These are phyloP conservation scores for Apteryx owenii DNA, from an alignment of 2,113 vertebrate species.

Conservation along the genomic window DNA sequence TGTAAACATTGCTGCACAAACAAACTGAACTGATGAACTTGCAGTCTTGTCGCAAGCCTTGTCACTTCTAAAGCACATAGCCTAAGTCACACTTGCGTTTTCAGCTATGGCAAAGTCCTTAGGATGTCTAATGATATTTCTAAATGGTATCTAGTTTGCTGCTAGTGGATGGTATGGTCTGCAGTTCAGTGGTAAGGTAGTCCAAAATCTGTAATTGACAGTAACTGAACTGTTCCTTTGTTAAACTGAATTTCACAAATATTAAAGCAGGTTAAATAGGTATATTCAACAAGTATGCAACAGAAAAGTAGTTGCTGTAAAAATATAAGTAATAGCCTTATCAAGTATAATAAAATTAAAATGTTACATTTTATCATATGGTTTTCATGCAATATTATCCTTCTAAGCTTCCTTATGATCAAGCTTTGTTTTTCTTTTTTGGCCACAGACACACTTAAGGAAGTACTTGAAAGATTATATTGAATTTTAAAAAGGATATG, in stretches of 20 bases:
- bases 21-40: neutral
- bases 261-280: neutral
- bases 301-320: neutral
- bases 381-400: neutral
- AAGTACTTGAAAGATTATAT: neutral
- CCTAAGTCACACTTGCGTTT: neutral
- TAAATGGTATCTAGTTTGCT: neutral
- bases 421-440: neutral
- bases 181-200: neutral
- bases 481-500: neutral
- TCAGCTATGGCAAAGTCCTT: neutral
- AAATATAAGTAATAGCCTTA: neutral
- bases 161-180: neutral
- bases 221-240: too few species aligned
- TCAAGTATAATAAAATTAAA: neutral
- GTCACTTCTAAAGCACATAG: neutral
- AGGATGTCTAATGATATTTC: neutral
- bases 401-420: neutral
- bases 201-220: neutral
- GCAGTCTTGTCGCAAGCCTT: neutral
- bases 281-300: neutral
- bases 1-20: constrained; percentile 30
- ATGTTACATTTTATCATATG: neutral
- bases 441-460: neutral
- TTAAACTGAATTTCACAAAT: neutral